phyloP scores from a whole-genome alignment of 2,113 vertebrate species.

The Barnardius zonarius region DNA sequence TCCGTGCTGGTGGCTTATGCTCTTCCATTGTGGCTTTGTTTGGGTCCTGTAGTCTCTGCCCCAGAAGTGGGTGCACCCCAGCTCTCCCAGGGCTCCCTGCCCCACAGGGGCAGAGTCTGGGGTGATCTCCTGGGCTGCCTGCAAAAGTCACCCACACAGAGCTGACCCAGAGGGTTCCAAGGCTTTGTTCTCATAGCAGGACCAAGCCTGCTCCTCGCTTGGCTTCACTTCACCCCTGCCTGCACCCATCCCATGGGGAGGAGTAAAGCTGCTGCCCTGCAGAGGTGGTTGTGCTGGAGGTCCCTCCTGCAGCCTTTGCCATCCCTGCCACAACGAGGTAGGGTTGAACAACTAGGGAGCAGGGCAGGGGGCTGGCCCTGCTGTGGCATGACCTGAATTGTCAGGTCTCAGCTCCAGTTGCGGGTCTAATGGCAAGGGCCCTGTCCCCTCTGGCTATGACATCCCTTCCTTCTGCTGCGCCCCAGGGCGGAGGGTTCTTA shows the following conservation, averaged over 20 bases:
- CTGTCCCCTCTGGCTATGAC: accelerated
- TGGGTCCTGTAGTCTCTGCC: not conserved
- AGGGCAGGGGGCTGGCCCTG: not conserved
- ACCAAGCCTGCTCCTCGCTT: not conserved
- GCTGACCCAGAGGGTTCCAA: not conserved
- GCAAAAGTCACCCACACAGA: not conserved
- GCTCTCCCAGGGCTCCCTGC: not conserved
- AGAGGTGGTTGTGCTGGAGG: not conserved
- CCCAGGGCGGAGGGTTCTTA: not conserved
- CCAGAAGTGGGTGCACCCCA: accelerated
- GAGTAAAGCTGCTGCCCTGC: not conserved
- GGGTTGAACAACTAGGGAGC: not conserved
- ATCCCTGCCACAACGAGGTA: no score
- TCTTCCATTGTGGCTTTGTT: not conserved
- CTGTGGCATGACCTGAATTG: not conserved
- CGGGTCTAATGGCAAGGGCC: not conserved
- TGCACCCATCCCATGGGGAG: accelerated
- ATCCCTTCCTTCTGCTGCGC: not conserved
- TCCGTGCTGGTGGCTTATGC: accelerated
- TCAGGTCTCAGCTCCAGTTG: not conserved
- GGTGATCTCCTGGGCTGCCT: not conserved
- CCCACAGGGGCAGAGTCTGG: accelerated
- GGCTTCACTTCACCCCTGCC: not conserved
- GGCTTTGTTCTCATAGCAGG: not conserved
- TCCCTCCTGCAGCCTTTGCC: not conserved